Percentiles rank a stretch among this genome's conserved stretches.
Conservation (phyloP, 1,140 invertebrate genomes). For the Macrocentrus cingulum region DNA sequence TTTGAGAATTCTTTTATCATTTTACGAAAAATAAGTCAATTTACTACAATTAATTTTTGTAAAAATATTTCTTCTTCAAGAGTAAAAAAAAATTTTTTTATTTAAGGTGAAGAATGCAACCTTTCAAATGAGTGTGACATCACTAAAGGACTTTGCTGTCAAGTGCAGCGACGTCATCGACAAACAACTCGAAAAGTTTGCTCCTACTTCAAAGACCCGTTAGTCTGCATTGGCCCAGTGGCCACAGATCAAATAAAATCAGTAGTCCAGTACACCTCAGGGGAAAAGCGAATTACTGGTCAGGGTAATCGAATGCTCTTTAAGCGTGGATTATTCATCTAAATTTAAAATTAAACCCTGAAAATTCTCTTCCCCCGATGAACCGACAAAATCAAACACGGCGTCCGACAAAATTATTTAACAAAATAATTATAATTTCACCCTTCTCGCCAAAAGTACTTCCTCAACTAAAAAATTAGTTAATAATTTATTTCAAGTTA, state of each 20-base stretch:
- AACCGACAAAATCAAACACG: slow-evolving; percentile 13
- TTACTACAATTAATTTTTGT: too few species aligned
- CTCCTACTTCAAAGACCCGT: slow-evolving; percentile 86
- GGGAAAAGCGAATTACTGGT: slow-evolving; percentile 75
- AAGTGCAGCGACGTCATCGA: slow-evolving; percentile 80
- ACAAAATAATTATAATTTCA: too few species aligned
- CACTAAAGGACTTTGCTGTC: slow-evolving; percentile 81
- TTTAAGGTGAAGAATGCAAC: slow-evolving; percentile 81
- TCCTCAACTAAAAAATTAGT: too few species aligned
- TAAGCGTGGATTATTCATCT: slow-evolving; percentile 48
- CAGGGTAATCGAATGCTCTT: slow-evolving; percentile 51
- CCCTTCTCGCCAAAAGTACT: too few species aligned
- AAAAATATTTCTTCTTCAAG: too few species aligned
- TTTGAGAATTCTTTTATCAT: too few species aligned
- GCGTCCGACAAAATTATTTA: background rate
- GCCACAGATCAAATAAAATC: slow-evolving; percentile 74
- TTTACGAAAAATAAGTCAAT: too few species aligned
- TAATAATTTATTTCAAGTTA: too few species aligned
- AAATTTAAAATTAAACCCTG: slow-evolving; percentile 31
- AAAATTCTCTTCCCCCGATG: too few species aligned
- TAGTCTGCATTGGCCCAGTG: slow-evolving; percentile 84
- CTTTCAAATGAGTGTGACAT: slow-evolving; percentile 86
- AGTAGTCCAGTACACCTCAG: slow-evolving; percentile 74
- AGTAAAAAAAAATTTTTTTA: too few species aligned
- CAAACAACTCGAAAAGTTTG: slow-evolving; percentile 83